phyloP scores from a whole-genome alignment of 2,113 vertebrate species.

The Pavo muticus region DNA sequence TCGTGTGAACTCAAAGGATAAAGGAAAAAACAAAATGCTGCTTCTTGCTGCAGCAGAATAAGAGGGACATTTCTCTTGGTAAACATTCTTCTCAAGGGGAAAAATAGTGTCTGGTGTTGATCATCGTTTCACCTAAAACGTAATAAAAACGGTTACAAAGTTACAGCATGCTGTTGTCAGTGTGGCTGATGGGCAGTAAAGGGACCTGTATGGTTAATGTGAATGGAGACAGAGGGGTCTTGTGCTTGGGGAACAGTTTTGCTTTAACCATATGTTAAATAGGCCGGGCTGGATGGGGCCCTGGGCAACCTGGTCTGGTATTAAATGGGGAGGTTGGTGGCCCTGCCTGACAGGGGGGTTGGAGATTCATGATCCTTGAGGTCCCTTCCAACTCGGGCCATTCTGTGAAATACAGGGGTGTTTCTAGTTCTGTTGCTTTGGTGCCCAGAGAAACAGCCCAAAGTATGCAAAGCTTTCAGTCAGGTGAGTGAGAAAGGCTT shows the following conservation, averaged over 20 bases:
- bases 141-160: background rate
- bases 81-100: fast-evolving
- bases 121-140: background rate
- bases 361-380: too few species aligned
- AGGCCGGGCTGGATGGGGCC: too few species aligned
- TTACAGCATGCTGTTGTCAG: too few species aligned
- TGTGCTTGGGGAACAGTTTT: background rate
- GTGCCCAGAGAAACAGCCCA: background rate
- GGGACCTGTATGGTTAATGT: background rate
- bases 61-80: background rate
- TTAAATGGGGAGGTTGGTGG: too few species aligned
- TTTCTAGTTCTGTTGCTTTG: background rate
- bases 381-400: too few species aligned
- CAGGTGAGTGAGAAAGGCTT: background rate
- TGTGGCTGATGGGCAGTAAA: too few species aligned
- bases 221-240: background rate
- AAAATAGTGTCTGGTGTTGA: background rate
- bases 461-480: background rate
- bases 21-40: background rate
- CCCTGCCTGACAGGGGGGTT: too few species aligned
- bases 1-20: background rate
- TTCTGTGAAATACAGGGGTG: background rate
- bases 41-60: background rate
- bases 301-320: too few species aligned
- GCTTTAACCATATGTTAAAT: background rate